A percentile compares a stretch with the other conserved stretches of the same genome.
phyloP scores from a whole-genome alignment of 2,888 invertebrate genomes.

The Alentia gelatinosa region DNA sequence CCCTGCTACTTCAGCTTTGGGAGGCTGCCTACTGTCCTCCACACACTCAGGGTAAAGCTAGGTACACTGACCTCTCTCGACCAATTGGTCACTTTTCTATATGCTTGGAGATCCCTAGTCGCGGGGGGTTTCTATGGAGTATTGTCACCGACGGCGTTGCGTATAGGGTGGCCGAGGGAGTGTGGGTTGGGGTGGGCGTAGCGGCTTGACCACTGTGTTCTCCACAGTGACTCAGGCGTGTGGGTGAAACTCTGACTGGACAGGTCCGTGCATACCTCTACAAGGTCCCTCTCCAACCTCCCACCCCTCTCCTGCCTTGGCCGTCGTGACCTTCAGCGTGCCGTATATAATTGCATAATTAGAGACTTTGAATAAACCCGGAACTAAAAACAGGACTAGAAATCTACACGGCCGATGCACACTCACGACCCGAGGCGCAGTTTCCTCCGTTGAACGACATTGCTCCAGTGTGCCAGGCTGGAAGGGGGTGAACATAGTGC shows the following conservation, averaged over 20 bases:
- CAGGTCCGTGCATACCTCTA: background rate
- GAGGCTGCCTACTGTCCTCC: background rate
- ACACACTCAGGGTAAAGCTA: too few relatives aligned
- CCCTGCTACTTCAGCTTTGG: background rate
- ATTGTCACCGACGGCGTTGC: too few relatives aligned
- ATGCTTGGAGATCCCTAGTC: background rate
- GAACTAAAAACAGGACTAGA: background rate
- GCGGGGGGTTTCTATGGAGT: background rate
- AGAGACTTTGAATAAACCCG: background rate
- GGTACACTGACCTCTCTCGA: background rate
- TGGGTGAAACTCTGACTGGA: background rate
- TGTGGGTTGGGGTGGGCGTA: background rate
- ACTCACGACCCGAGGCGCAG: background rate
- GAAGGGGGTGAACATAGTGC: background rate
- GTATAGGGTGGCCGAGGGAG: background rate
- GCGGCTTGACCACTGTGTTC: background rate
- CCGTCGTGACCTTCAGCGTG: too few relatives aligned
- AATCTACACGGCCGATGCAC: background rate
- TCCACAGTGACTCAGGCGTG: background rate
- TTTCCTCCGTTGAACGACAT: too few relatives aligned
- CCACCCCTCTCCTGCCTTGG: background rate
- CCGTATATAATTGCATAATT: conserved; percentile 26
- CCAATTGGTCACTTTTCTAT: conserved; percentile 37
- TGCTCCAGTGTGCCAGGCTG: background rate
- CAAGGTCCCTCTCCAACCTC: background rate